Percentiles rank a stretch among this genome's conserved stretches.
Evolutionary conservation across 2,797 vertebrate species (phyloP).

Genomic region (Hoplostethus mediterraneus): DNA sequence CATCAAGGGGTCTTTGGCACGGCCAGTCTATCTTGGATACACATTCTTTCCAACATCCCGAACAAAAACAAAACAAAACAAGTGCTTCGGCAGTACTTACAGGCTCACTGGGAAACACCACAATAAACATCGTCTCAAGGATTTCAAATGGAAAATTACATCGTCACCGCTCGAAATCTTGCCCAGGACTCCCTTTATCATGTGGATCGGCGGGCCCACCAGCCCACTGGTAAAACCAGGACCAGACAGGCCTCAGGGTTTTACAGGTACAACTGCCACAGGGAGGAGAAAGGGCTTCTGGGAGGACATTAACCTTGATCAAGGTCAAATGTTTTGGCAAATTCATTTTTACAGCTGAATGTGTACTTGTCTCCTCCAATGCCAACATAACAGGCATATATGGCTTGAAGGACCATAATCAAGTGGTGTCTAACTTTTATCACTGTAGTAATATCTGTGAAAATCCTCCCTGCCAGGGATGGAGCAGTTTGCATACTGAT

Average conservation of each 20-base stretch:
- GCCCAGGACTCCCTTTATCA: constrained; percentile 73
- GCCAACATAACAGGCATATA: constrained; percentile 46
- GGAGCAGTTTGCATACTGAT: constrained; percentile 43
- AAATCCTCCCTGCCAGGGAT: constrained; percentile 43
- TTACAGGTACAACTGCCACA: constrained; percentile 61
- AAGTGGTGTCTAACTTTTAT: constrained; percentile 67
- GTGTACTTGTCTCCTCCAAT: constrained; percentile 35
- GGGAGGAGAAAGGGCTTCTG: constrained; percentile 34
- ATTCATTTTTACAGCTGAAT: constrained; percentile 72
- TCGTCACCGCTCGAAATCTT: constrained; percentile 67
- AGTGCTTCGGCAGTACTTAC: constrained; percentile 66
- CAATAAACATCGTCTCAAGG: constrained; percentile 77
- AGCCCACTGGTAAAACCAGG: constrained; percentile 65
- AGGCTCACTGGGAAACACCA: constrained; percentile 83
- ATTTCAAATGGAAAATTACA: constrained; percentile 78
- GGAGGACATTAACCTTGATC: constrained; percentile 71
- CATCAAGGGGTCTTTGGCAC: constrained; percentile 90
- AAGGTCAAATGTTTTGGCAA: constrained; percentile 76
- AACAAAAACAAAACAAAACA: constrained; percentile 84
- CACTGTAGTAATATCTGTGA: constrained; percentile 50
- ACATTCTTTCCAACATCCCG: constrained; percentile 89
- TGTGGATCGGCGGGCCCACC: constrained; percentile 59
- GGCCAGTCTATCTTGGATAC: constrained; percentile 90
- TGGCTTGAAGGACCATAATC: constrained; percentile 45
- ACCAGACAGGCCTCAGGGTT: constrained; percentile 61